Base-by-base conservation (phyloP, 2,888 invertebrate genomes). In the Pediacus dermestoides region DNA sequence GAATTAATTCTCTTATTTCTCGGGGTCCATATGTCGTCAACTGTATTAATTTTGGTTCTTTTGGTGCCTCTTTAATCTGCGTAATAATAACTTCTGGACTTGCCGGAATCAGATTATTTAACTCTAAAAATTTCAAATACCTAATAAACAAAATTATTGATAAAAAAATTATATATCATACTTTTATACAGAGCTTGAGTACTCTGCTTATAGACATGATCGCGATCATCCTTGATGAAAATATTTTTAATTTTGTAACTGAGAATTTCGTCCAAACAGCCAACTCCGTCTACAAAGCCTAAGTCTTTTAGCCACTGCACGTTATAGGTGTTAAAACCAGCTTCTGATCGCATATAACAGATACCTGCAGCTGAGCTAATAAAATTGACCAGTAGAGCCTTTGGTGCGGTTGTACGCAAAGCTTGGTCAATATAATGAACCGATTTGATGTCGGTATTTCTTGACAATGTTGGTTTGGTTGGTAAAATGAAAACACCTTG, bases 331-430 rank as follows among this genome's bases (percentile, higher is more conserved):
- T 50, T 45, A 37, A 64, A 67, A 9, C 64, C 65, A 8, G 61
- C 54, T 16, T 66, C 63, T 1, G 55, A 32, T 34, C 68, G 52
- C 2, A 43, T 21, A 32, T 65, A 61, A 21, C 60, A 60, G 16
- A 64, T 37, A 3, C 67, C 68, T 21, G 58, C 57, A 2, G 63
- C 63, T 1, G 51, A 43, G n/a, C 14, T 50, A 14, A 62, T 48
- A 34, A 67, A 65, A 44, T 66, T 69, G 7, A 68, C 55, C 12
- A 67, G 57, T 1, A 62, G 11, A 1, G 68, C 63, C 46, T 67
- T 67, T 2, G 66, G 68, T 1, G 63, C 66, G 3, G 53, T 55
- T 2, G 60, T 63, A 30, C 61, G 53, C 30, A 70, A 46, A 27
- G 64, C 64, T 16, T 47, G 43, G 41, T 69, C 68, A 4, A 69